Conservation (phyloP, 1,140 invertebrate species). For the Triops cancriformis region DNA sequence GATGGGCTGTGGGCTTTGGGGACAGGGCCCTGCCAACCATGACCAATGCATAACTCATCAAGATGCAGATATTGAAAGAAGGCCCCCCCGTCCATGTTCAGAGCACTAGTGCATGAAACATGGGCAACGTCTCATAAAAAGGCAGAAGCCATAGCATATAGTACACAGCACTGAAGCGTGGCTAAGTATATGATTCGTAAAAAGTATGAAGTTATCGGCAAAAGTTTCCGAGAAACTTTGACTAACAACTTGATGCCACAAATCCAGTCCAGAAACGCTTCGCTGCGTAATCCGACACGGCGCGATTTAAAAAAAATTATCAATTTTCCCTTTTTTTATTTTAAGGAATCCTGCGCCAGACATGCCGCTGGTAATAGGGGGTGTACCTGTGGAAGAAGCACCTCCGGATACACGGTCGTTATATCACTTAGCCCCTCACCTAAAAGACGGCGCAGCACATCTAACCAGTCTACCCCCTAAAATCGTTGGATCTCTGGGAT, state of each 20-base stretch:
- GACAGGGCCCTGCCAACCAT: neutral
- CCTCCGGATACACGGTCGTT: slow-evolving; percentile 68
- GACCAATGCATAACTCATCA: slow-evolving; percentile 6
- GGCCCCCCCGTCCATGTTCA: neutral
- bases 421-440: slow-evolving; percentile 68
- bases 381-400: slow-evolving; percentile 72
- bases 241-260: neutral
- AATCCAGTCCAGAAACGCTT: neutral
- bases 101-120: slow-evolving; percentile 13
- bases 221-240: neutral
- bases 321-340: neutral
- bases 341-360: slow-evolving; percentile 25
- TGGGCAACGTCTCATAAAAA: neutral
- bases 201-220: neutral
- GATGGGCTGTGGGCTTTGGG: slow-evolving; percentile 7
- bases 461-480: slow-evolving; percentile 63
- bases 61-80: slow-evolving; percentile 2
- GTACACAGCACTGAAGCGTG: neutral
- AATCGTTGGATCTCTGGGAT: slow-evolving; percentile 68
- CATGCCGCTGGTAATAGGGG: slow-evolving; percentile 81
- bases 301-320: neutral
- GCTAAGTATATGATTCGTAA: neutral
- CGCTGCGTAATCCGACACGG: neutral
- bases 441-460: slow-evolving; percentile 71
- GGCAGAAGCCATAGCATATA: neutral